Evolutionary conservation across 1,140 invertebrate genomes (phyloP), one percentile per base, ranked within the genome.

Genomic region (Physella acuta): DNA sequence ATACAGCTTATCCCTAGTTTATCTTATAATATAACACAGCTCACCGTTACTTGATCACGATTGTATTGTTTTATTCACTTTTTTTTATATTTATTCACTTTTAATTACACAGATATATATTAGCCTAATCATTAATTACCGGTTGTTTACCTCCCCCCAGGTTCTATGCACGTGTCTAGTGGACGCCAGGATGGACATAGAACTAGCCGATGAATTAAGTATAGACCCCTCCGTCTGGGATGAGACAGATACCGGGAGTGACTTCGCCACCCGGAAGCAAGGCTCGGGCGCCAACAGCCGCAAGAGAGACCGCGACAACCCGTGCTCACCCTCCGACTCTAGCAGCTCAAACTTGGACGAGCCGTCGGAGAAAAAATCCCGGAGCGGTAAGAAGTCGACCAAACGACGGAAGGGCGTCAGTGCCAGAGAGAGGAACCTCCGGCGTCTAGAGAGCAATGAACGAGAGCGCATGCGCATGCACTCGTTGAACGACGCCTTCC

Each of bases 391-490:
- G 44, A 76, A 79, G 34, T 70, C 75, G 0, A 49, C 90, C 30
- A 87, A 90, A 74, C 86, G 90, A 71, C 90, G 92, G 83, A 90
- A 89, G 44, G 89, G 89, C 1, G 86, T 92, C 34, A 91, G 89
- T 68, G 91, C 92, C 16, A 87, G 92, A 37, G 93, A 94, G 78
- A 87, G 92, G 71, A 94, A 94, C 81, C 80, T 93, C 28, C 87
- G 93, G 33, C 87, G 93, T 55, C 86, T 94, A 55, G 93, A 94
- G 84, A 93, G 92, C 77, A 94, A 94, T 84, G 92, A 94, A 81
- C 85, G 93, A 70, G 93, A 94, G 83, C 85, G 93, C 73, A 92
- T 93, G 89, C 87, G 93, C 75, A 94, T 94, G 93, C 93, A 94
- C 83, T 91, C 90, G 53, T 87, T 94, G 63, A 94, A 94, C 80